Conservation (phyloP, 2,797 vertebrate genomes). For the Falco berigora region DNA sequence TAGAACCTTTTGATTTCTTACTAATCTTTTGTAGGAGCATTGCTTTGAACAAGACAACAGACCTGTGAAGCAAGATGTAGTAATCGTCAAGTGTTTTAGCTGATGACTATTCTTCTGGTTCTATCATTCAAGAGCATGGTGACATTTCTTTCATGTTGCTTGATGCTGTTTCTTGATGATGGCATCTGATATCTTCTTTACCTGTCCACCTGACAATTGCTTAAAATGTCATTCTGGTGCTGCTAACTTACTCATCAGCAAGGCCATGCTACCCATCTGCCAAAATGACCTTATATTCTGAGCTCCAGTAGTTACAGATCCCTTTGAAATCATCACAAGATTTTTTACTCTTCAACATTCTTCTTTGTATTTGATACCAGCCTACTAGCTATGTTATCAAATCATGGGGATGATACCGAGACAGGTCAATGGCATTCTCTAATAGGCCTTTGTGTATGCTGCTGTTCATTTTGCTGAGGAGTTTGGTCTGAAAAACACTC, state of each 20-base stretch:
- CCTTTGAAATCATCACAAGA: background rate
- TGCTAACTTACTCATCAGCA: background rate
- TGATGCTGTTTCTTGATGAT: background rate
- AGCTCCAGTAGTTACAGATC: background rate
- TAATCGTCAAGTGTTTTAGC: background rate
- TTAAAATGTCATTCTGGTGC: background rate
- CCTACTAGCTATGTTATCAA: background rate
- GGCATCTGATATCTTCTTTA: background rate
- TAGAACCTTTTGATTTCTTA: background rate
- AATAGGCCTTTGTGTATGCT: background rate
- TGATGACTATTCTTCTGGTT: background rate
- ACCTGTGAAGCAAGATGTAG: background rate
- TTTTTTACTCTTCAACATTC: background rate
- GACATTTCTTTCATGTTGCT: background rate
- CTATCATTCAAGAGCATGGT: background rate
- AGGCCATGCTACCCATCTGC: background rate
- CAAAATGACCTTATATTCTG: background rate
- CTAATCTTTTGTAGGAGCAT: background rate
- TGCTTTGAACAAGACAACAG: background rate
- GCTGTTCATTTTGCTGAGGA: background rate
- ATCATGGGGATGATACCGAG: background rate
- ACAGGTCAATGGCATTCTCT: background rate
- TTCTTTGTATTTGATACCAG: background rate
- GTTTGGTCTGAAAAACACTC: background rate
- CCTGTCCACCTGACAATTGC: background rate